These are phyloP conservation scores for Picathartes gymnocephalus DNA, from an alignment of 2,113 vertebrate genomes.

Conservation along the genomic window DNA sequence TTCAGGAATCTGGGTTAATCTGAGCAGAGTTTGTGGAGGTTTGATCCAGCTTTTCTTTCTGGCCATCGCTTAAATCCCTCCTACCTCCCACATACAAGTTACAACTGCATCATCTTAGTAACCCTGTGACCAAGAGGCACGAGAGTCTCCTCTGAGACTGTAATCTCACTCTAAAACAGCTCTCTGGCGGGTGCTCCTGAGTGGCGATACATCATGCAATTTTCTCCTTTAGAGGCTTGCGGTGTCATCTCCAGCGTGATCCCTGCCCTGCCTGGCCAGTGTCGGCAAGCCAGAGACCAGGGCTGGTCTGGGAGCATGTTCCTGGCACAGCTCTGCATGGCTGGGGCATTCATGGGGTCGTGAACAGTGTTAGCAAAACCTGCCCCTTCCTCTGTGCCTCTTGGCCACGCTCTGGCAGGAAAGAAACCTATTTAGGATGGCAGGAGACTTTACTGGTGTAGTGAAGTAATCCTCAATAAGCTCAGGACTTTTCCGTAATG, in stretches of 20 bases:
- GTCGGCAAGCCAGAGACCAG: neutral
- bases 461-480: conserved; percentile 36
- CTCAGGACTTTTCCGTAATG: neutral
- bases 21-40: conserved; percentile 1
- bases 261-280: neutral
- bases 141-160: conserved; percentile 62
- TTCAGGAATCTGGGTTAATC: conserved; percentile 33
- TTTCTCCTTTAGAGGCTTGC: conserved; percentile 29
- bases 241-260: neutral
- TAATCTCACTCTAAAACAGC: conserved; percentile 66
- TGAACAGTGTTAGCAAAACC: neutral
- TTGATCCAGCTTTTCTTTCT: conserved; percentile 51
- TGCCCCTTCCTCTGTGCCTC: neutral
- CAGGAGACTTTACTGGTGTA: neutral
- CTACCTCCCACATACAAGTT: neutral
- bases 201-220: conserved; percentile 53
- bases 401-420: neutral
- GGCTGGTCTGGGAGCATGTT: neutral
- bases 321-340: accelerated
- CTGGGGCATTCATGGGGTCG: accelerated
- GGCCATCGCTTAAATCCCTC: conserved; percentile 35
- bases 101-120: conserved; percentile 41
- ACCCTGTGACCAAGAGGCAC: conserved; percentile 62
- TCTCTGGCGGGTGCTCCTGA: conserved; percentile 47
- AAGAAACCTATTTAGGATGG: neutral